phyloP scores from a whole-genome alignment of 2,888 invertebrate genomes.

The Itoplectis maculator region DNA sequence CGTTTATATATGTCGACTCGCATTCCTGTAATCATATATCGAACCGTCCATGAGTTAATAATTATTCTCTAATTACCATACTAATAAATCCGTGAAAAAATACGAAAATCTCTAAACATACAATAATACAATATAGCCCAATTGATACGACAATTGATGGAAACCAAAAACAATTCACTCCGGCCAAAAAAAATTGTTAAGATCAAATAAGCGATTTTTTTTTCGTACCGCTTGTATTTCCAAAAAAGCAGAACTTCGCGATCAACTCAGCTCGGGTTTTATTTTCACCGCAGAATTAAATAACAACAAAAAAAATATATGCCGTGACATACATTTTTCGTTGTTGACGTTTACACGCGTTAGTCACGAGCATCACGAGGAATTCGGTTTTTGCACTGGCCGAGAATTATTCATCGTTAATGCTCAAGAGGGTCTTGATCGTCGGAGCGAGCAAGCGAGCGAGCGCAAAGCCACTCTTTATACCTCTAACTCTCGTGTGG shows the following conservation, averaged over 20 bases:
- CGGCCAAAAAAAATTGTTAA: too few species aligned
- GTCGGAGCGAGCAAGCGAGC: slow-evolving; percentile 26
- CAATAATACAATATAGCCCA: background rate
- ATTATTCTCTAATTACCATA: background rate
- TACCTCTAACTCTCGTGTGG: slow-evolving; percentile 58
- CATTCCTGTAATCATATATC: slow-evolving; percentile 1
- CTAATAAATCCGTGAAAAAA: background rate
- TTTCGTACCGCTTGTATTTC: too few species aligned
- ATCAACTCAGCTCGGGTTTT: too few species aligned
- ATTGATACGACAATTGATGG: background rate
- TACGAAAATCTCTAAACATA: too few species aligned
- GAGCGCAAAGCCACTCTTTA: slow-evolving; percentile 40
- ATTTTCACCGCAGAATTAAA: too few species aligned
- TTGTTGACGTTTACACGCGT: background rate
- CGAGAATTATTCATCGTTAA: slow-evolving; percentile 60
- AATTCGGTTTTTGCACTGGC: slow-evolving; percentile 36
- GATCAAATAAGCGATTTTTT: too few species aligned
- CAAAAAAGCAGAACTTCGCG: too few species aligned
- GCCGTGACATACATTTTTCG: too few species aligned
- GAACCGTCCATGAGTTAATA: background rate
- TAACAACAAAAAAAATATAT: too few species aligned
- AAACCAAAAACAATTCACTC: too few species aligned
- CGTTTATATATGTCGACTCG: slow-evolving; percentile 7
- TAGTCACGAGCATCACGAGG: background rate
- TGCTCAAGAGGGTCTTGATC: slow-evolving; percentile 35